Base-by-base conservation (phyloP, 92 coral and sea anemone species). In the Actinostola sp. region DNA sequence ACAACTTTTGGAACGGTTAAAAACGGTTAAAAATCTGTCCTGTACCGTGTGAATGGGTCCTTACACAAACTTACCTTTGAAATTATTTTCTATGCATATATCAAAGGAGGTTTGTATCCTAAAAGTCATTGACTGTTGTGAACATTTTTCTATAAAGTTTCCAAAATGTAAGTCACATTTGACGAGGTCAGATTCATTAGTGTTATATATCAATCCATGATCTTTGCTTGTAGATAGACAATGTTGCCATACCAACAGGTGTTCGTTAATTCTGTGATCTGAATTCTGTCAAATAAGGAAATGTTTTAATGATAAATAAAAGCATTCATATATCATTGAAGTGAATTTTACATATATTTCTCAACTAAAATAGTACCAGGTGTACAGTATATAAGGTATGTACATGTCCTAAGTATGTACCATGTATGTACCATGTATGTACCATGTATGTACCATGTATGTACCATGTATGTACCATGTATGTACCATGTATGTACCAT, bases 51-150 rank as follows among this genome's bases (percentile, higher is more conserved):
- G 14, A 7, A 39, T 7, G 14, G 45, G 14, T 7, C 29, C 16
- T 33, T 71, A 44, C 17, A 19, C 26, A 33, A 8, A 3, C 64
- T 27, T 53, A 73, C 89, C 85, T 72, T 65, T 62, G 5, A 51
- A 28, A 16, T 79, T 73, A 38, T 28, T 38, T 31, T 67, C 76
- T 12, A 81, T 59, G 35, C 61, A 44, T 7, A 81, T 25, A 28
- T 72, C 77, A 28, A 91, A 66, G 23, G 62, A 63, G 10, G 92
- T 68, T 52, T 76, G 92, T 72, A 91, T 70, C 58, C 97, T 80
- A 63, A 91, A 83, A 28, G 89, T 75, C 33, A 84, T 45, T 34
- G 75, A 62, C 5, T 76, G 41, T 53, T 79, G 75, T 57, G 70
- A 24, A 66, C 83, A 87, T 61, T 51, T 70, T 32, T 61, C 50